Evolutionary conservation across 2,113 vertebrate genomes (phyloP).

Genomic region (Elephantulus edwardii): DNA sequence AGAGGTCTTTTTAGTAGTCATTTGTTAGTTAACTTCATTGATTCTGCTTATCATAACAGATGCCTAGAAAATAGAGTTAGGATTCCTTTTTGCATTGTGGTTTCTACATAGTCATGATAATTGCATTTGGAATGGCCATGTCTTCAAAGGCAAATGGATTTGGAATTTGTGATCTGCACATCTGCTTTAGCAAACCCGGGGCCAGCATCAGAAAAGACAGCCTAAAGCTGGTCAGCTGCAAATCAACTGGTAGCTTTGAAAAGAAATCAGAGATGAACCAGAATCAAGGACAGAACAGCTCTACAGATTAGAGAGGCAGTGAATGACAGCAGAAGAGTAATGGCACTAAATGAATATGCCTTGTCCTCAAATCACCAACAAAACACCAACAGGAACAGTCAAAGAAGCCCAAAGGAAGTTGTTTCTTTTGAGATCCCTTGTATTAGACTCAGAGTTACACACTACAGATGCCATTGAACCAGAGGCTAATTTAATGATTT

Average conservation of each 20-base stretch:
- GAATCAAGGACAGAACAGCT: neutral
- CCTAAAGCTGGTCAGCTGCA: constrained; percentile 4
- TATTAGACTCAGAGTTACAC: constrained; percentile 15
- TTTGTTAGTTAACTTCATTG: neutral
- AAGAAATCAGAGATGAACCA: rapidly evolving
- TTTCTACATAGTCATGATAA: neutral
- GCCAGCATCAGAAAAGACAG: constrained; percentile 48
- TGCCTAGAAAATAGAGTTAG: neutral
- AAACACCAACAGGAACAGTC: constrained; percentile 47
- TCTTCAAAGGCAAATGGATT: constrained; percentile 40
- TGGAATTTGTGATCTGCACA: constrained; percentile 47
- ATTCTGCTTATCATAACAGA: neutral
- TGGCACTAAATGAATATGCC: neutral
- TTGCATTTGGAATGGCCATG: constrained; percentile 4
- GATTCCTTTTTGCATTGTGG: neutral
- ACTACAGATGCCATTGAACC: constrained; percentile 71
- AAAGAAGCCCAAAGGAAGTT: neutral
- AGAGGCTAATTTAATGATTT: constrained; percentile 73
- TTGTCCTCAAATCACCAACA: neutral
- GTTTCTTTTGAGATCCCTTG: constrained; percentile 60
- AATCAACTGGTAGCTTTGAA: constrained; percentile 42
- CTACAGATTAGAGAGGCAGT: neutral
- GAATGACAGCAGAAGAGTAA: neutral
- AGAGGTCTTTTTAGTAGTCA: neutral
- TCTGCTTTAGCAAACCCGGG: constrained; percentile 65